Conservation (phyloP, 1,140 invertebrate genomes). For the Geopemphigus sp. region DNA sequence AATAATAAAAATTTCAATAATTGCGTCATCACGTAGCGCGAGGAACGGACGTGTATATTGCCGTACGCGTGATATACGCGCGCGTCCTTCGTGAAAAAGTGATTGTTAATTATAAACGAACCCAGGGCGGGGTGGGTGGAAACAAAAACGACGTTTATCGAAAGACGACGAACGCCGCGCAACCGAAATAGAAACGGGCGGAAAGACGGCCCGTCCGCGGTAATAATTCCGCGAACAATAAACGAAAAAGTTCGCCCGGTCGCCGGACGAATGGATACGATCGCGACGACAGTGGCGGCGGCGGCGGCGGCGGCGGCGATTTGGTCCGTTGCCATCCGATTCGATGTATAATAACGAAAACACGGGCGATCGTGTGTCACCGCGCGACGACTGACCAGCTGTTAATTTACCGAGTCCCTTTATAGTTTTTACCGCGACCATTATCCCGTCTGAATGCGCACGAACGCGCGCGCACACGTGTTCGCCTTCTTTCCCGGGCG, state of each 20-base stretch:
- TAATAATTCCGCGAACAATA: too few relatives aligned
- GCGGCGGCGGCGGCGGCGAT: not conserved
- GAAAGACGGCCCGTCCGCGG: too few relatives aligned
- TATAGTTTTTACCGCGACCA: not conserved
- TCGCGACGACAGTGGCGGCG: not conserved
- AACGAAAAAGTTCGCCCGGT: too few relatives aligned
- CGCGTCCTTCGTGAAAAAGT: not conserved
- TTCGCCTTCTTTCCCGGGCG: constrained; percentile 15
- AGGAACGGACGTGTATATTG: too few relatives aligned
- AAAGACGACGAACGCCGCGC: too few relatives aligned
- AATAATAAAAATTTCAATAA: constrained; percentile 28
- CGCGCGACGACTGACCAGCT: constrained; percentile 7
- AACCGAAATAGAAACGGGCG: constrained; percentile 16
- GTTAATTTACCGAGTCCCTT: constrained; percentile 33
- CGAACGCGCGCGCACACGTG: not conserved
- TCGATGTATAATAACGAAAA: not conserved
- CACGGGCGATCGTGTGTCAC: constrained; percentile 16
- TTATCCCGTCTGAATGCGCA: constrained; percentile 23
- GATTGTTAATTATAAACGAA: constrained; percentile 12
- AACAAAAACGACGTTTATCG: not conserved
- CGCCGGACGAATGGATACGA: not conserved
- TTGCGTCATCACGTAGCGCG: not conserved
- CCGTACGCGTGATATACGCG: too few relatives aligned
- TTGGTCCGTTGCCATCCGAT: constrained; percentile 23
- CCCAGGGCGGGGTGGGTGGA: not conserved